These are phyloP conservation scores for Upupa epops DNA, from an alignment of 2,113 vertebrate genomes.

Conservation along the genomic window DNA sequence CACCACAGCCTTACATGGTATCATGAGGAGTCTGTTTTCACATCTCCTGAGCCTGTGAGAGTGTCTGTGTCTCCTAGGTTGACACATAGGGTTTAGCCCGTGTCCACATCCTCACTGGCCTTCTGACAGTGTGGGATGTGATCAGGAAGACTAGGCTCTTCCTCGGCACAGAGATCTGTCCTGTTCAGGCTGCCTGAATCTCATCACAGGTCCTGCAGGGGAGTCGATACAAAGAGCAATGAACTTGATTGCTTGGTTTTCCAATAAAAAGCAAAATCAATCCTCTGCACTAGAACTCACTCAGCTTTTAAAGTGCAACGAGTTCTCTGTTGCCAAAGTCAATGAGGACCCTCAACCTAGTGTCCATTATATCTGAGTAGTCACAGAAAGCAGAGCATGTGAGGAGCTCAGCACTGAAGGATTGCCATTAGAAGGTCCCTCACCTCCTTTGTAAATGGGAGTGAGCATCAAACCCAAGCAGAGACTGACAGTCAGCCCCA, in stretches of 20 bases:
- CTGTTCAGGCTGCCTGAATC: neutral
- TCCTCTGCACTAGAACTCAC: neutral
- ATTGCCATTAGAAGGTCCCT: neutral
- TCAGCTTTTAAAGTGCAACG: neutral
- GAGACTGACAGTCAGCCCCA: neutral
- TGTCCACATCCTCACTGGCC: neutral
- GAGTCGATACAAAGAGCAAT: neutral
- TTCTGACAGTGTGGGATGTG: rapidly evolving
- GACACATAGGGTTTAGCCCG: neutral
- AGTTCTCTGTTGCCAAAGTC: neutral
- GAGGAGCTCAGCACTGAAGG: neutral
- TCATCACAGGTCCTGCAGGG: neutral
- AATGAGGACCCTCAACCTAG: neutral
- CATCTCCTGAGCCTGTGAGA: neutral
- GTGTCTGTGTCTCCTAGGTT: rapidly evolving
- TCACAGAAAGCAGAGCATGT: neutral
- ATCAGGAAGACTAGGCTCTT: neutral
- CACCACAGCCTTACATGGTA: neutral
- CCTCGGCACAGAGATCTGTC: neutral
- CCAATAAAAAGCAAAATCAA: neutral
- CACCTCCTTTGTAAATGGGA: rapidly evolving
- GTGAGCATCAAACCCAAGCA: neutral
- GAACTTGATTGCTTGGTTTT: neutral
- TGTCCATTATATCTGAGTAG: neutral
- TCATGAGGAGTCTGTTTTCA: neutral